Evolutionary conservation across 2,113 vertebrate genomes (phyloP), one percentile per base, ranked within the genome.

Genomic region (Chaenocephalus aceratus): DNA sequence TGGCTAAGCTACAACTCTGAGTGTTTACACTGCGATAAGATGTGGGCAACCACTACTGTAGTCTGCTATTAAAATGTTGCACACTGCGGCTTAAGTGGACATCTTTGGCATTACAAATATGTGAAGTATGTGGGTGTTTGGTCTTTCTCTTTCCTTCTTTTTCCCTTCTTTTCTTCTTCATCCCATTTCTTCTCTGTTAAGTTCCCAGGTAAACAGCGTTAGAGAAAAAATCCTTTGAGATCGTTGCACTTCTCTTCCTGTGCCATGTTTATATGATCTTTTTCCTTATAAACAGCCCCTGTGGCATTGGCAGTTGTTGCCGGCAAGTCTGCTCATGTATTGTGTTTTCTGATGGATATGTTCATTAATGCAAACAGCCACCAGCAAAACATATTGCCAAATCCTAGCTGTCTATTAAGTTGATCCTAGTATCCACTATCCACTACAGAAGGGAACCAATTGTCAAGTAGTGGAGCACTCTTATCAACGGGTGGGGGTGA

Each of bases 101-200:
- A 82, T 86, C 80, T 83, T 69, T 77, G 87, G 88, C 80, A 93
- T 88, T 82, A 54, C 88, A 92, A 91, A 85, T 87, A 92, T 93
- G 88, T 80, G 60, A 87, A 83, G 80, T 76, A 92, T 93, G 85
- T 73, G 79, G 59, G 71, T 89, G 86, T 92, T 92, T 88, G 73
- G 77, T 81, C 75, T 83, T 71, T 72, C 62, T 84, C 56, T 57
- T 18, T 51, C 65, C 69, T 62, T 71, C 36, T 34, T 18, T 21
- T 18, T 71, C 45, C 48, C 18, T 52, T 60, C 41, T 79, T 52
- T 75, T 80, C 18, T 69, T 49, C 60, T 81, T 86, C 59, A 52
- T 80, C 71, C 62, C 77, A 62, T 79, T 88, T 68, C 72, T 79
- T 84, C 62, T 66, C 74, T 75, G 69, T 75, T 58, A 87, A 77